A percentile compares a stretch with the other conserved stretches of the same genome.
phyloP scores from a whole-genome alignment of 2,113 vertebrate genomes.

The Plecturocebus donacophilus region DNA sequence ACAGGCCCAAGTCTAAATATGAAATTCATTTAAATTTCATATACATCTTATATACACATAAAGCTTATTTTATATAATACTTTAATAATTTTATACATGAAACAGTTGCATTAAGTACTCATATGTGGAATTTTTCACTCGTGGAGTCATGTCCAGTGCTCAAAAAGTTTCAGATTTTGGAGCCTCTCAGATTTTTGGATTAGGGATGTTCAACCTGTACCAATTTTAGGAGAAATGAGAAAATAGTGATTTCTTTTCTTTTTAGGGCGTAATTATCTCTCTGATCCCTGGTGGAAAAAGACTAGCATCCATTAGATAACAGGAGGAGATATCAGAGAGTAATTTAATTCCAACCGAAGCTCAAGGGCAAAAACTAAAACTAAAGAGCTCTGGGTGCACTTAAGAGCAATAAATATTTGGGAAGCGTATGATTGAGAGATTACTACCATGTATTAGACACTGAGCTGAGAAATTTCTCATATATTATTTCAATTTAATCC shows the following conservation, averaged over 20 bases:
- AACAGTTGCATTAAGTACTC: neutral
- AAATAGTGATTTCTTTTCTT: neutral
- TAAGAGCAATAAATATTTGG: neutral
- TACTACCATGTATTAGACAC: neutral
- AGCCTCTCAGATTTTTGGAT: neutral
- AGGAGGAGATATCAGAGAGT: neutral
- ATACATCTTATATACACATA: neutral
- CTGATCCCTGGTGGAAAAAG: neutral
- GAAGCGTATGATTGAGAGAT: neutral
- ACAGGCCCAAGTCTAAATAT: neutral
- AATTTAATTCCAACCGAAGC: neutral
- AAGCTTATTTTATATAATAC: neutral
- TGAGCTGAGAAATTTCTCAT: neutral
- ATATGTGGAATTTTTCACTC: neutral
- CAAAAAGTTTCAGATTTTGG: neutral
- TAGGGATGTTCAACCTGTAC: neutral
- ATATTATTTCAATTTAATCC: conserved; percentile 6
- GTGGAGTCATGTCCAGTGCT: neutral
- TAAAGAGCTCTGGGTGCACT: neutral
- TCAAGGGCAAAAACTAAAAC: conserved; percentile 16
- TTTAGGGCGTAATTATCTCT: neutral
- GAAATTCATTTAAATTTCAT: neutral
- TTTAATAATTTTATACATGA: neutral
- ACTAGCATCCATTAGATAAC: neutral
- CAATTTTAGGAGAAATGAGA: conserved; percentile 12